These are phyloP conservation scores for Otus sunia DNA, from an alignment of 2,113 vertebrate species.

Conservation along the genomic window DNA sequence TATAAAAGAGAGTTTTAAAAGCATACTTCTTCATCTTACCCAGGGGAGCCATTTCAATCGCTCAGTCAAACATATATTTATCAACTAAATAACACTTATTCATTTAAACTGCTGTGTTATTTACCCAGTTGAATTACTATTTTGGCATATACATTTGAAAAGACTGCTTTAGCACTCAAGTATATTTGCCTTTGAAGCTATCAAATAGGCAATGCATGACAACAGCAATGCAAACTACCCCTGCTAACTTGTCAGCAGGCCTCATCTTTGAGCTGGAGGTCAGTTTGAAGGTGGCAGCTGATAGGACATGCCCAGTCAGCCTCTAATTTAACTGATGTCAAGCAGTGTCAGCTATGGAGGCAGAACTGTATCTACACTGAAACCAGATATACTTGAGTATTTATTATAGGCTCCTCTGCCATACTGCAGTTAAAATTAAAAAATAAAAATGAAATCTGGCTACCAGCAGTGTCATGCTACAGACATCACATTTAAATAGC, in stretches of 20 bases:
- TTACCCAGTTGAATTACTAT: slow-evolving; percentile 68
- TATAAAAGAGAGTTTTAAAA: slow-evolving; percentile 43
- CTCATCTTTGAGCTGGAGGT: slow-evolving; percentile 21
- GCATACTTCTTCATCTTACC: slow-evolving; percentile 45
- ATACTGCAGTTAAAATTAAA: slow-evolving; percentile 2
- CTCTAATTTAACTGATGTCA: slow-evolving; percentile 27
- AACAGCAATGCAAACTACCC: not conserved
- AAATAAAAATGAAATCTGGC: not conserved
- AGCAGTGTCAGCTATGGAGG: slow-evolving; percentile 20
- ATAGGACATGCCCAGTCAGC: slow-evolving; percentile 21
- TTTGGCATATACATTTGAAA: slow-evolving; percentile 58
- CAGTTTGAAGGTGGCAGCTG: not conserved
- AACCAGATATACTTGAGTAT: not conserved
- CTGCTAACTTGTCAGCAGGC: slow-evolving; percentile 10
- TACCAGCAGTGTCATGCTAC: slow-evolving; percentile 1
- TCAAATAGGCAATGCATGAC: not conserved
- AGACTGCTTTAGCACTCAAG: slow-evolving; percentile 28
- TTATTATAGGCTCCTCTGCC: not conserved
- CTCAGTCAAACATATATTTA: slow-evolving; percentile 63
- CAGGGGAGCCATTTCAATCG: slow-evolving; percentile 55
- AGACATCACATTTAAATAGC: slow-evolving; percentile 16
- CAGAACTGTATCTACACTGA: not conserved
- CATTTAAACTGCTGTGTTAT: slow-evolving; percentile 61
- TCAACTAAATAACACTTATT: slow-evolving; percentile 67
- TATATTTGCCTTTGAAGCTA: slow-evolving; percentile 11